Evolutionary conservation across 2,888 invertebrate species (phyloP).

Genomic region (Thelaira solivaga): DNA sequence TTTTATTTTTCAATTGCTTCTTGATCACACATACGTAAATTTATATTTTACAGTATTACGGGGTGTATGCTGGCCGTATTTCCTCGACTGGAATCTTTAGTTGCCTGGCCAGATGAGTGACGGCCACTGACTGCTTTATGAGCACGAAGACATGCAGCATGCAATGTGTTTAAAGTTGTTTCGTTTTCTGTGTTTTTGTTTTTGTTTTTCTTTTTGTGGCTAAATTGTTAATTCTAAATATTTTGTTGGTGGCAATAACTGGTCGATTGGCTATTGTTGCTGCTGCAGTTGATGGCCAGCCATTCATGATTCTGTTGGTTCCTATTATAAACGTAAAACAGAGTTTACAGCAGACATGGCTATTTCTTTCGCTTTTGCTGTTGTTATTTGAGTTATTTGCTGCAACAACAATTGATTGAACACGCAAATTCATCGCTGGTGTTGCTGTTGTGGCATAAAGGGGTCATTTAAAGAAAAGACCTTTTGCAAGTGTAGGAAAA

Average conservation of each 20-base stretch:
- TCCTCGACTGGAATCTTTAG: slow-evolving; percentile 29
- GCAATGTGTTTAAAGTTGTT: slow-evolving; percentile 42
- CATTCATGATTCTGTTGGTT: slow-evolving; percentile 34
- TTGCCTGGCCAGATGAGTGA: slow-evolving; percentile 58
- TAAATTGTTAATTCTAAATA: slow-evolving; percentile 29
- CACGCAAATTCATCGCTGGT: slow-evolving; percentile 54
- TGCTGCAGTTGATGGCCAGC: not conserved
- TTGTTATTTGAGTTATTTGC: slow-evolving; percentile 37
- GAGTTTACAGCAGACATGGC: slow-evolving; percentile 35
- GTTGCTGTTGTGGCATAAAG: slow-evolving; percentile 39
- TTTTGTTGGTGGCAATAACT: slow-evolving; percentile 46
- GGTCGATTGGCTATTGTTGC: slow-evolving; percentile 7
- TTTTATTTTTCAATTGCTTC: slow-evolving; percentile 3
- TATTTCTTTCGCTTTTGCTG: slow-evolving; percentile 19
- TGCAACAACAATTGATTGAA: slow-evolving; percentile 51
- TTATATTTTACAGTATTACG: too few relatives aligned
- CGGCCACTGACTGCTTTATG: slow-evolving; percentile 63
- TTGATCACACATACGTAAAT: slow-evolving; percentile 42
- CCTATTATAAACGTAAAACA: slow-evolving; percentile 46
- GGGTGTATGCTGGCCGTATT: not conserved
- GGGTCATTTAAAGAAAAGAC: slow-evolving; percentile 40
- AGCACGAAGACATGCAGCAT: slow-evolving; percentile 60
- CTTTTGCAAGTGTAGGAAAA: slow-evolving; percentile 47
- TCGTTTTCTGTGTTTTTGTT: not conserved
- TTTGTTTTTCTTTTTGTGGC: not conserved